These are phyloP conservation scores for Ramphastos sulfuratus DNA, from an alignment of 2,113 vertebrate genomes.

Conservation along the genomic window DNA sequence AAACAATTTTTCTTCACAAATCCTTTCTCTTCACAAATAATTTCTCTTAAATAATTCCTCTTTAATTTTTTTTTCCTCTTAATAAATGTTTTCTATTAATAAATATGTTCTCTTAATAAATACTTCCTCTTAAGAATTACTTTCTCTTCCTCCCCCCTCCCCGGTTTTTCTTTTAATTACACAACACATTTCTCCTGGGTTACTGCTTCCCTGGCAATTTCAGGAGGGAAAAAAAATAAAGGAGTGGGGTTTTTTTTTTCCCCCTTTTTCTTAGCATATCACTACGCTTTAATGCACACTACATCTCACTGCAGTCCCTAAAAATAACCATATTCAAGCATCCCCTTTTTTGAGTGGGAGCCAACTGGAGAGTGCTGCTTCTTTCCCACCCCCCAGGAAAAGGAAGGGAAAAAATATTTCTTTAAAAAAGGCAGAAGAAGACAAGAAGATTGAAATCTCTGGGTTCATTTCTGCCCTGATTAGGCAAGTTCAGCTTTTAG, in stretches of 20 bases:
- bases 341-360: not conserved
- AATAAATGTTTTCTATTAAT: too few species aligned
- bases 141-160: not conserved
- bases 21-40: too few species aligned
- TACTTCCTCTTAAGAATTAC: too few species aligned
- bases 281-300: not conserved
- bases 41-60: too few species aligned
- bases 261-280: not conserved
- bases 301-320: not conserved
- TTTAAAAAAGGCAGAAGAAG: not conserved
- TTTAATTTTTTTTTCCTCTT: too few species aligned
- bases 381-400: not conserved
- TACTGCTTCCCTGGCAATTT: not conserved
- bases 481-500: conserved; percentile 17
- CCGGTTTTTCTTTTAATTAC: not conserved
- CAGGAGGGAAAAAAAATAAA: not conserved
- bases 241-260: not conserved
- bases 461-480: conserved; percentile 15
- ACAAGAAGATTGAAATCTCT: not conserved
- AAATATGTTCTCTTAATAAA: too few species aligned
- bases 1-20: too few species aligned
- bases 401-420: not conserved
- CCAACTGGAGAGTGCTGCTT: not conserved
- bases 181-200: not conserved
- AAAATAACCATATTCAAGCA: conserved; percentile 26